phyloP scores from a whole-genome alignment of 2,888 invertebrate genomes.

The Brenthis hecate region DNA sequence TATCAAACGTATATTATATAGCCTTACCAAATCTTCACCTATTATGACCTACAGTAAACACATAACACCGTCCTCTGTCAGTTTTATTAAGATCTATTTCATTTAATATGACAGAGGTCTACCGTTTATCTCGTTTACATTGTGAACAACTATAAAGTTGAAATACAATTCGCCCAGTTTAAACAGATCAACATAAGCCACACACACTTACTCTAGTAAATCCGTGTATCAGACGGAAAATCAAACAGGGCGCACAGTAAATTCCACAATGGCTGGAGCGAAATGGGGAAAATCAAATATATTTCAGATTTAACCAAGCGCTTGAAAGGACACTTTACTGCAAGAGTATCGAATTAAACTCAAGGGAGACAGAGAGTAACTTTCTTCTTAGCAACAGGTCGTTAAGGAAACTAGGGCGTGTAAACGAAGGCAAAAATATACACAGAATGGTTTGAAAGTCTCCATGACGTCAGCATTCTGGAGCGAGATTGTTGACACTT shows the following conservation, averaged over 20 bases:
- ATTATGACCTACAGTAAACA: conserved; percentile 4
- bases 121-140: conserved; percentile 4
- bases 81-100: conserved; percentile 23
- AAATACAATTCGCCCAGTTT: conserved; percentile 16
- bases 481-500: conserved; percentile 35
- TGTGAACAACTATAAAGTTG: conserved; percentile 8
- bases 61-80: conserved; percentile 16
- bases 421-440: conserved; percentile 38
- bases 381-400: conserved; percentile 67
- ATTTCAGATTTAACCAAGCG: conserved; percentile 37
- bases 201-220: conserved; percentile 4
- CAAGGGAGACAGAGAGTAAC: conserved; percentile 48
- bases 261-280: conserved; percentile 23
- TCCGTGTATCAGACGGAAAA: conserved; percentile 5
- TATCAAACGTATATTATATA: not conserved
- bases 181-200: conserved; percentile 8
- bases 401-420: conserved; percentile 55
- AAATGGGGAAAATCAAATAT: conserved; percentile 36
- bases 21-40: not conserved
- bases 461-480: conserved; percentile 33
- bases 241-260: conserved; percentile 13
- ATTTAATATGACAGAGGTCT: conserved; percentile 14
- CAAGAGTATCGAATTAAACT: conserved; percentile 44
- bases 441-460: conserved; percentile 33
- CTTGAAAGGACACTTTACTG: conserved; percentile 53